A percentile compares a stretch with the other conserved stretches of the same genome.
phyloP scores from a whole-genome alignment of 2,113 vertebrate species.

The Coreoperca whiteheadi region DNA sequence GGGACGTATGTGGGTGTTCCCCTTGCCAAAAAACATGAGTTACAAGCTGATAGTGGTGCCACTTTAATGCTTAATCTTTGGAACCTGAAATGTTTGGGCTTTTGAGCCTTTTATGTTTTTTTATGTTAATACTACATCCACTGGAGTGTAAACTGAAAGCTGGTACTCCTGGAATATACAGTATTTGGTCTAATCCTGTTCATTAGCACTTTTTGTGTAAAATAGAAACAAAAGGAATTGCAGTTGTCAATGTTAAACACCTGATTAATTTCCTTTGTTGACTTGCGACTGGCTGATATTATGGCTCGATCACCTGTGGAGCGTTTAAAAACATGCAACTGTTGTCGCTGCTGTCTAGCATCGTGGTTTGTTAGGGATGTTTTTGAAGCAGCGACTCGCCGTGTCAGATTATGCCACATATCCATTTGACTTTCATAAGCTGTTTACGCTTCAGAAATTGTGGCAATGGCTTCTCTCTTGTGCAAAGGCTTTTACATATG shows the following conservation, averaged over 20 bases:
- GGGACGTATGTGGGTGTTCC: constrained; percentile 62
- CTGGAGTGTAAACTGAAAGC: constrained; percentile 24
- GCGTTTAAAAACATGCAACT: constrained; percentile 69
- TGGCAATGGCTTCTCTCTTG: constrained; percentile 83
- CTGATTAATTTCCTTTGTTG: constrained; percentile 49
- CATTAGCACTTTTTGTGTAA: not conserved
- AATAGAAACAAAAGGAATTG: not conserved
- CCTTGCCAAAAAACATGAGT: constrained; percentile 47
- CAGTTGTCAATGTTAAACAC: constrained; percentile 8
- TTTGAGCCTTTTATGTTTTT: constrained; percentile 36
- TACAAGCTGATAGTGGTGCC: constrained; percentile 40
- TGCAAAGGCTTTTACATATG: constrained; percentile 86
- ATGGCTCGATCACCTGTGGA: constrained; percentile 71
- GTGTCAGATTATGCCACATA: constrained; percentile 88
- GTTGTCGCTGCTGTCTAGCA: constrained; percentile 71
- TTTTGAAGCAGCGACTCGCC: constrained; percentile 83
- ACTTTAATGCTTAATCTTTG: constrained; percentile 50
- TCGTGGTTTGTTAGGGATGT: constrained; percentile 82
- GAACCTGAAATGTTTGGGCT: constrained; percentile 33
- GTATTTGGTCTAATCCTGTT: constrained; percentile 18
- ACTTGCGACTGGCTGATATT: constrained; percentile 33
- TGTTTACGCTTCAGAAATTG: constrained; percentile 88
- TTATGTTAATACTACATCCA: constrained; percentile 2
- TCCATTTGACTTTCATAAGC: constrained; percentile 89
- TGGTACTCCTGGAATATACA: constrained; percentile 14